Percentiles rank a stretch among this genome's conserved stretches.
phyloP scores from a whole-genome alignment of 2,888 invertebrate genomes.

The Leptopilina syphax region DNA sequence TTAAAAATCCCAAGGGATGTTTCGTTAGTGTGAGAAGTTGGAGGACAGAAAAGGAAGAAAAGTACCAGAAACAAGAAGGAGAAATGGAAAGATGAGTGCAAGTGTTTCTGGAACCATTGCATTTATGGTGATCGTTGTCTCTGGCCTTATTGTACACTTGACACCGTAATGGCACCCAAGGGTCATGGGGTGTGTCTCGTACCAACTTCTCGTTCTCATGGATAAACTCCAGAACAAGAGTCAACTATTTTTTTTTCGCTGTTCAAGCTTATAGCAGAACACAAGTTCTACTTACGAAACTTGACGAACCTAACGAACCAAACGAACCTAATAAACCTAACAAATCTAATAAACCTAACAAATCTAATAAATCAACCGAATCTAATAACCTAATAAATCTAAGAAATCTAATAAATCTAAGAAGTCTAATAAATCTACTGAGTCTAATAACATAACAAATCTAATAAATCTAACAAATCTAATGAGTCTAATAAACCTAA shows the following conservation, averaged over 20 bases:
- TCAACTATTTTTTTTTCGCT: neutral
- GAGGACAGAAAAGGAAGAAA: conserved; percentile 48
- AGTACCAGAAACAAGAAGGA: conserved; percentile 41
- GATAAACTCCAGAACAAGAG: neutral
- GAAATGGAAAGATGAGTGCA: conserved; percentile 51
- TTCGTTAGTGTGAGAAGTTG: conserved; percentile 69
- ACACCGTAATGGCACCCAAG: conserved; percentile 67
- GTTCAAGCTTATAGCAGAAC: conserved; percentile 2
- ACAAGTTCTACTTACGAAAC: neutral
- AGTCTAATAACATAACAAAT: too few relatives aligned
- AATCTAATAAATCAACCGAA: too few relatives aligned
- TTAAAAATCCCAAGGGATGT: conserved; percentile 67
- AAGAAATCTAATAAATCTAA: too few relatives aligned
- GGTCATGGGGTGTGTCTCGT: conserved; percentile 56
- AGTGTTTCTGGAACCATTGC: conserved; percentile 69
- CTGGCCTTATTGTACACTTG: conserved; percentile 64
- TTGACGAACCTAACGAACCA: too few relatives aligned
- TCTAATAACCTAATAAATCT: too few relatives aligned
- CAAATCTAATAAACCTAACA: too few relatives aligned
- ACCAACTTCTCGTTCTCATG: conserved; percentile 33
- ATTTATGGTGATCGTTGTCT: conserved; percentile 61
- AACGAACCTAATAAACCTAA: too few relatives aligned
- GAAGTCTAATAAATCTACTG: too few relatives aligned
- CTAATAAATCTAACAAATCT: too few relatives aligned
- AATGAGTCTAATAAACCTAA: too few relatives aligned